Evolutionary conservation across 2,888 invertebrate species (phyloP).

Genomic region (Tillus elongatus): DNA sequence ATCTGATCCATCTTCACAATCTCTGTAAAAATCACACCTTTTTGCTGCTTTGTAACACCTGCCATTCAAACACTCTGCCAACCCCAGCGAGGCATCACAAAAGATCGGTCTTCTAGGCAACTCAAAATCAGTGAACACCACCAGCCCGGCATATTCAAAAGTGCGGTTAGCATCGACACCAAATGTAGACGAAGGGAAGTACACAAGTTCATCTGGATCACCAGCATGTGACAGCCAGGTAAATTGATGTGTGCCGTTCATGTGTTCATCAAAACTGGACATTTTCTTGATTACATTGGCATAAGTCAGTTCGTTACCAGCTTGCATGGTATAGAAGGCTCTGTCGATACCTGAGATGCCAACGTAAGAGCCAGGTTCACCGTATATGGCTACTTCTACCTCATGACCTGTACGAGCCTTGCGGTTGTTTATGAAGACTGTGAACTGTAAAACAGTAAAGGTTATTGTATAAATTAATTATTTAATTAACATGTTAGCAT

Average conservation of each 20-base stretch:
- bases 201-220: conserved; percentile 73
- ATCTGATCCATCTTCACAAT: conserved; percentile 81
- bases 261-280: conserved; percentile 77
- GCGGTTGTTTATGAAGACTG: conserved; percentile 79
- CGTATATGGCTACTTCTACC: conserved; percentile 87
- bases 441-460: conserved; percentile 48
- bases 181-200: conserved; percentile 82
- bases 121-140: conserved; percentile 84
- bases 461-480: conserved; percentile 3
- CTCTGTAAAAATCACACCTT: conserved; percentile 61
- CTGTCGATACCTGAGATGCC: conserved; percentile 85
- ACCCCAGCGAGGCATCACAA: conserved; percentile 67
- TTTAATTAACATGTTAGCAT: background rate
- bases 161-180: conserved; percentile 92
- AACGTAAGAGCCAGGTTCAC: conserved; percentile 90
- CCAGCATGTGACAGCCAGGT: conserved; percentile 80
- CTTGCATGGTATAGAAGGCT: conserved; percentile 86
- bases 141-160: conserved; percentile 79
- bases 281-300: conserved; percentile 80
- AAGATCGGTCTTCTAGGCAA: conserved; percentile 56
- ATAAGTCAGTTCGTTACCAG: conserved; percentile 82
- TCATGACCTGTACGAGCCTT: conserved; percentile 89
- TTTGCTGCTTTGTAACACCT: conserved; percentile 62
- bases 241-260: conserved; percentile 75
- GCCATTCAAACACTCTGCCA: conserved; percentile 71